phyloP scores from a whole-genome alignment of 2,888 invertebrate species.

The Epistrophella euchroma region DNA sequence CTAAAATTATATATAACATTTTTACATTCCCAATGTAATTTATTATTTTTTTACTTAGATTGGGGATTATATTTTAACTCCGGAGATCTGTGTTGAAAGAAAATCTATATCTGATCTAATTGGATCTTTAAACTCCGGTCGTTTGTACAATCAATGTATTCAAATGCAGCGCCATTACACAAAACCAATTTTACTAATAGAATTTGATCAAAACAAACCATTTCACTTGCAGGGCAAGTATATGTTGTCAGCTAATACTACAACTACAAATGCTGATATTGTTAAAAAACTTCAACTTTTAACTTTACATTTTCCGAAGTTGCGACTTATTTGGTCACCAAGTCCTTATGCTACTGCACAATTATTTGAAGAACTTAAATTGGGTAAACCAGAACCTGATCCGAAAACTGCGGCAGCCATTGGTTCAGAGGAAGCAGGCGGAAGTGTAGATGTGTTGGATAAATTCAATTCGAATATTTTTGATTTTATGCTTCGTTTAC shows the following conservation, averaged over 20 bases:
- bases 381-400: constrained; percentile 92
- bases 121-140: constrained; percentile 96
- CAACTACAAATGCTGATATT: constrained; percentile 88
- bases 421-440: constrained; percentile 87
- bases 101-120: constrained; percentile 98
- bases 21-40: neutral
- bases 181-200: constrained; percentile 95
- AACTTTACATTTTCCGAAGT: constrained; percentile 97
- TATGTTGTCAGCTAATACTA: constrained; percentile 90
- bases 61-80: constrained; percentile 98
- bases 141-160: constrained; percentile 97
- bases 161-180: constrained; percentile 96
- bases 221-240: constrained; percentile 95
- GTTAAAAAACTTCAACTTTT: constrained; percentile 94
- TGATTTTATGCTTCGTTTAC: constrained; percentile 93
- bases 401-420: constrained; percentile 89
- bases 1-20: neutral
- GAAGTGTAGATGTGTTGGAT: constrained; percentile 85
- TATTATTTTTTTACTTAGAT: constrained; percentile 85
- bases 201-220: constrained; percentile 97
- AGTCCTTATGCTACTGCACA: constrained; percentile 98
- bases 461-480: constrained; percentile 90
- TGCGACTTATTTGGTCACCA: constrained; percentile 98
- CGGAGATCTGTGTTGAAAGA: constrained; percentile 98
- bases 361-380: constrained; percentile 97